These are phyloP conservation scores for Nasonia giraulti DNA, from an alignment of 1,140 invertebrate species.

Conservation along the genomic window DNA sequence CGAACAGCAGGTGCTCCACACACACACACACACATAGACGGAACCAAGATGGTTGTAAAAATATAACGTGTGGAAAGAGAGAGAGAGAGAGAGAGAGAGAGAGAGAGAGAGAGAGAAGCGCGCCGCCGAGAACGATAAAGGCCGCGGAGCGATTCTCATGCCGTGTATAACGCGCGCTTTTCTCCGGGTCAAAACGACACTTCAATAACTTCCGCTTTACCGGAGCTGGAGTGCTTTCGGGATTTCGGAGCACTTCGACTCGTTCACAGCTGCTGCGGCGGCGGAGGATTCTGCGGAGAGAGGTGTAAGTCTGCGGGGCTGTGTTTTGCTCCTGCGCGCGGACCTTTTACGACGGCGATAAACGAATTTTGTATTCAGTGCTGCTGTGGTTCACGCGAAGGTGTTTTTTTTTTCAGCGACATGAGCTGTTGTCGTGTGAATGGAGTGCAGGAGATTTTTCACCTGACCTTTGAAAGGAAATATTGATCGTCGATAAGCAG, in stretches of 20 bases:
- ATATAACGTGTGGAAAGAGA: background rate
- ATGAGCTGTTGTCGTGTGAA: too few relatives aligned
- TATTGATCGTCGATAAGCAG: too few relatives aligned
- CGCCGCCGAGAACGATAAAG: constrained; percentile 15
- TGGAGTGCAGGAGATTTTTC: too few relatives aligned
- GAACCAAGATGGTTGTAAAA: constrained; percentile 13
- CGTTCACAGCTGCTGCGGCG: background rate
- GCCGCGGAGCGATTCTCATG: constrained; percentile 18
- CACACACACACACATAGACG: background rate
- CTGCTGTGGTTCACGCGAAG: background rate
- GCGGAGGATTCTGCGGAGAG: background rate
- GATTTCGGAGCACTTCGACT: background rate
- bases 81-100: too few relatives aligned
- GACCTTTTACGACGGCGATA: background rate
- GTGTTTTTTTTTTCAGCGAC: too few relatives aligned
- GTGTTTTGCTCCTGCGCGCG: background rate
- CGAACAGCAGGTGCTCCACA: background rate
- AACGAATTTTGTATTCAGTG: constrained; percentile 4
- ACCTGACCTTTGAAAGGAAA: too few relatives aligned
- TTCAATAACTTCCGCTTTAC: constrained; percentile 40
- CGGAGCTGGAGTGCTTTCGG: background rate
- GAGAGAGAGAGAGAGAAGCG: too few relatives aligned
- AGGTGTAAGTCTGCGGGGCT: background rate
- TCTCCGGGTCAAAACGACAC: constrained; percentile 32
- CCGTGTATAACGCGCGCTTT: constrained; percentile 15